phyloP scores from a whole-genome alignment of 2,113 vertebrate genomes.

The Xiphias gladius region DNA sequence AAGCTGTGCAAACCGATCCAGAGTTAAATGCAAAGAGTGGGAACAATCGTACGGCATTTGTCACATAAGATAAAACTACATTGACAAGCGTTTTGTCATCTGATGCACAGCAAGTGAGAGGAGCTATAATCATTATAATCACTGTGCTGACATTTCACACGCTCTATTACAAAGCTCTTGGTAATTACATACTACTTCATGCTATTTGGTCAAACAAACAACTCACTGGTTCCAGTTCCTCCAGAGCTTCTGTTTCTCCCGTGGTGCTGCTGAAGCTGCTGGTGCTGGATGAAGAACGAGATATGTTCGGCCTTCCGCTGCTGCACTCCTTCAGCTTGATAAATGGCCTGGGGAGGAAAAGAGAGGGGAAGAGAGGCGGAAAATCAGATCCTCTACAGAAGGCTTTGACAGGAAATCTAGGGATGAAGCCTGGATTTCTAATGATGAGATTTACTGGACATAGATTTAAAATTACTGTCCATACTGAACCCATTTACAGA shows the following conservation, averaged over 20 bases:
- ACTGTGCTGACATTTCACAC: slow-evolving; percentile 12
- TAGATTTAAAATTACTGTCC: not conserved
- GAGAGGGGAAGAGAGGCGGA: not conserved
- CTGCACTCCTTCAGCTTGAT: slow-evolving; percentile 93
- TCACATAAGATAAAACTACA: slow-evolving; percentile 5
- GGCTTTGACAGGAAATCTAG: not conserved
- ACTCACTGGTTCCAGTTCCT: slow-evolving; percentile 93
- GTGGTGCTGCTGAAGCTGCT: slow-evolving; percentile 98
- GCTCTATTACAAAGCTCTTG: slow-evolving; percentile 17
- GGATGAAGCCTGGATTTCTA: not conserved
- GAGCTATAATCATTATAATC: slow-evolving; percentile 37
- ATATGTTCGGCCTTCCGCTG: slow-evolving; percentile 90
- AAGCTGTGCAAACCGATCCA: not conserved
- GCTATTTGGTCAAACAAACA: too few relatives aligned
- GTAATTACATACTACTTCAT: slow-evolving; percentile 31
- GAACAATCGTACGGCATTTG: not conserved
- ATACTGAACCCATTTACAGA: not conserved
- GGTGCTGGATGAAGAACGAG: slow-evolving; percentile 96
- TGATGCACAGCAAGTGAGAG: slow-evolving; percentile 17
- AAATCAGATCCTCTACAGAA: not conserved
- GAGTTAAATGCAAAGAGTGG: slow-evolving; percentile 3
- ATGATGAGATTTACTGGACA: not conserved
- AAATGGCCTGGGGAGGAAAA: slow-evolving; percentile 84
- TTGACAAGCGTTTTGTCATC: slow-evolving; percentile 11
- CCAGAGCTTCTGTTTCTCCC: slow-evolving; percentile 92